These are phyloP conservation scores for Oryzias dopingdopingensis DNA, from an alignment of 2,797 vertebrate genomes.

Conservation along the genomic window DNA sequence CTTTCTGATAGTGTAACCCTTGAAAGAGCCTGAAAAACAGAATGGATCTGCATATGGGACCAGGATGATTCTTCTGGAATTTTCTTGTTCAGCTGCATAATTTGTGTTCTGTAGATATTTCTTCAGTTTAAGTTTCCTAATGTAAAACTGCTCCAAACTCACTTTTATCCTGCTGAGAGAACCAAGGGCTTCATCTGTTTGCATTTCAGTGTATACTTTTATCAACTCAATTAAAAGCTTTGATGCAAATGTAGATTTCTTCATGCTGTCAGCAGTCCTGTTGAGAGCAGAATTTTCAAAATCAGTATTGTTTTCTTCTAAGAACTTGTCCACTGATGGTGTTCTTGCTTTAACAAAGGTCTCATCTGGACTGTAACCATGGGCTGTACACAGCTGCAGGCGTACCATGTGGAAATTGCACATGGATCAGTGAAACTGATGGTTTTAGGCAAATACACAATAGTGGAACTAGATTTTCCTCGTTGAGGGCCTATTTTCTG, in stretches of 20 bases:
- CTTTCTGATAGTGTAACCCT: neutral
- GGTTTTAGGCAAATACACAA: neutral
- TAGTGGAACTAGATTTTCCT: too few relatives aligned
- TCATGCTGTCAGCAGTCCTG: conserved; percentile 19
- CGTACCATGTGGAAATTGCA: neutral
- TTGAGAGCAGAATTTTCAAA: conserved; percentile 16
- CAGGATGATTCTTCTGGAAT: too few relatives aligned
- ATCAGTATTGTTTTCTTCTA: conserved; percentile 28
- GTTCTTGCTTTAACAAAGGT: conserved; percentile 41
- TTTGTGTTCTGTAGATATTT: neutral
- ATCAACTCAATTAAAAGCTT: conserved; percentile 33
- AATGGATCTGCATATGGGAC: neutral
- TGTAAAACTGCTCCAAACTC: neutral
- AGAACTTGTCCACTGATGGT: conserved; percentile 32
- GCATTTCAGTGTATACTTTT: conserved; percentile 10
- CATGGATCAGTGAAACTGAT: conserved; percentile 7
- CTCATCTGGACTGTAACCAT: conserved; percentile 41
- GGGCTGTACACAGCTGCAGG: conserved; percentile 37
- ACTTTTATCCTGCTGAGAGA: neutral
- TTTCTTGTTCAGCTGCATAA: neutral
- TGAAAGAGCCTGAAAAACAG: neutral
- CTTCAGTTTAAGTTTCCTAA: neutral
- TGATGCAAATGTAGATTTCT: conserved; percentile 26
- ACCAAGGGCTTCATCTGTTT: neutral
- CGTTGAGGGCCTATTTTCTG: too few relatives aligned